Evolutionary conservation across 1,140 invertebrate species (phyloP).

Genomic region (Probaryconus sp.): DNA sequence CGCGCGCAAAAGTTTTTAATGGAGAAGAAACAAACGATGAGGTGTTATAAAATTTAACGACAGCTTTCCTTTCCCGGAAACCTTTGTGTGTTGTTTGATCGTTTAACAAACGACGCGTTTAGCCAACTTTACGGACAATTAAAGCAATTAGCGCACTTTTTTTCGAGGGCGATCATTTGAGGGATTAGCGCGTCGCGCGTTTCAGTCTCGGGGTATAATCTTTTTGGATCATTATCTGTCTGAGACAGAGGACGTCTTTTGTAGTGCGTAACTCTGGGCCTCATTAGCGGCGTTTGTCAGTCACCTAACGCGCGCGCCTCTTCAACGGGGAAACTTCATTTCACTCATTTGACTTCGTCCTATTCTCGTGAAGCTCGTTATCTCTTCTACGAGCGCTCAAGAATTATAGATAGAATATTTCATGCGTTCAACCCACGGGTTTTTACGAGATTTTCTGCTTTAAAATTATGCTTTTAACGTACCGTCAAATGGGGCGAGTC

Average conservation of each 20-base stretch:
- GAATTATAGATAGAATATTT: slow-evolving; percentile 4
- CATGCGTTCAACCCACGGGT: background rate
- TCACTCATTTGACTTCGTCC: slow-evolving; percentile 49
- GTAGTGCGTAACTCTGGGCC: slow-evolving; percentile 17
- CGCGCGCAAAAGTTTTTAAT: too few species aligned
- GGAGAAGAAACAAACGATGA: too few species aligned
- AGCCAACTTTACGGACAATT: too few species aligned
- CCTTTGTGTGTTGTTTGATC: too few species aligned
- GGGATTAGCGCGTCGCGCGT: slow-evolving; percentile 19
- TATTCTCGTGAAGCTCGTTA: slow-evolving; percentile 68
- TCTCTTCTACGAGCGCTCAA: slow-evolving; percentile 17
- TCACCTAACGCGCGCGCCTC: slow-evolving; percentile 54
- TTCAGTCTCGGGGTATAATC: background rate
- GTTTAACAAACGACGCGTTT: too few species aligned
- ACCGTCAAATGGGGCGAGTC: too few species aligned
- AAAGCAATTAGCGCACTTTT: too few species aligned
- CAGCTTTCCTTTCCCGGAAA: too few species aligned
- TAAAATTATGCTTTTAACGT: too few species aligned
- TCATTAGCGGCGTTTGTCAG: slow-evolving; percentile 72
- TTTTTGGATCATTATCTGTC: slow-evolving; percentile 51
- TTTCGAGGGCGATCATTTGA: slow-evolving; percentile 11
- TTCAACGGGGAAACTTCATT: slow-evolving; percentile 52
- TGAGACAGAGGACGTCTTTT: slow-evolving; percentile 44
- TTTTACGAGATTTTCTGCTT: too few species aligned
- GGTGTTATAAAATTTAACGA: too few species aligned